Percentiles rank a stretch among this genome's conserved stretches.
Conservation (phyloP, 2,888 invertebrate species). For the Fabriciana adippe region DNA sequence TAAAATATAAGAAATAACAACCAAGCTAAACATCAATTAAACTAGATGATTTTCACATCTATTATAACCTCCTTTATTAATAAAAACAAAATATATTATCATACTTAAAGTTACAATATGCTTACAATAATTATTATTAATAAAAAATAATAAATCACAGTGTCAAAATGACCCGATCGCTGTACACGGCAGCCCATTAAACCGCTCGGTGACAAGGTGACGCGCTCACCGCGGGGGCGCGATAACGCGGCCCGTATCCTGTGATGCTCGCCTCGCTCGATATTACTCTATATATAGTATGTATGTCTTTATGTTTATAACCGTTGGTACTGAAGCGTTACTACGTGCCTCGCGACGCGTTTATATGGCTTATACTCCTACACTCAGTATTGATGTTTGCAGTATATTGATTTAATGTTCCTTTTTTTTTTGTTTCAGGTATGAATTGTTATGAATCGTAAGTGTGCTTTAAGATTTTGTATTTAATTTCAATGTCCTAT, state of each 20-base stretch:
- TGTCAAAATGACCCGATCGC: constrained; percentile 59
- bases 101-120: no score
- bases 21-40: no score
- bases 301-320: constrained; percentile 30
- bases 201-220: constrained; percentile 79
- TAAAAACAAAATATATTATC: no score
- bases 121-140: no score
- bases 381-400: neutral
- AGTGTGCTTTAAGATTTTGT: neutral
- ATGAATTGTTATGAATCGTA: neutral
- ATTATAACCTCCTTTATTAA: no score
- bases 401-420: constrained; percentile 9
- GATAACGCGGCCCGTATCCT: constrained; percentile 73
- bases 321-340: constrained; percentile 64
- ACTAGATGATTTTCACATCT: no score
- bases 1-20: no score
- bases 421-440: constrained; percentile 44
- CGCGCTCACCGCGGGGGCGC: constrained; percentile 69
- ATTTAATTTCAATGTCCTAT: no score
- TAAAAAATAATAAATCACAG: constrained; percentile 43
- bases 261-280: constrained; percentile 63
- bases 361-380: constrained; percentile 13
- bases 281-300: constrained; percentile 48
- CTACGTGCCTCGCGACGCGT: constrained; percentile 24
- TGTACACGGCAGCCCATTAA: constrained; percentile 74